phyloP scores from a whole-genome alignment of 2,888 invertebrate genomes.

The Thereva nobilitata region DNA sequence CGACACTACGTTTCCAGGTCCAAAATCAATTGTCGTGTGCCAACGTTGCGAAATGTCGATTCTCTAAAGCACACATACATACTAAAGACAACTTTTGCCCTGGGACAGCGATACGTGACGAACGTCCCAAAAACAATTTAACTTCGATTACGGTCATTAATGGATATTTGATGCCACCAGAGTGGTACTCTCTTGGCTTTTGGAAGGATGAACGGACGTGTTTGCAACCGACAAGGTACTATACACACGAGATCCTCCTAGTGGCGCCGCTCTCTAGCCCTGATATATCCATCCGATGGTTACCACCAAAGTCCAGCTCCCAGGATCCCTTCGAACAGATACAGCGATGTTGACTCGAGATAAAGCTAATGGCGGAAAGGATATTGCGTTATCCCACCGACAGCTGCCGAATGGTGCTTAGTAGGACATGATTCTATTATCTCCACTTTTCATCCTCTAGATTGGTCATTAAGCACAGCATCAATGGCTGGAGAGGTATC shows the following conservation, averaged over 20 bases:
- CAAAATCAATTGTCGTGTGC: slow-evolving; percentile 19
- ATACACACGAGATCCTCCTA: too few species aligned
- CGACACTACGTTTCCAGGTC: slow-evolving; percentile 18
- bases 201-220: slow-evolving; percentile 17
- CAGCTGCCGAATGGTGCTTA: slow-evolving; percentile 6
- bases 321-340: neutral
- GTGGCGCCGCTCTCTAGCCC: too few species aligned
- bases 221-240: slow-evolving; percentile 3
- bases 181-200: slow-evolving; percentile 17
- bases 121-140: slow-evolving; percentile 27
- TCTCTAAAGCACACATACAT: slow-evolving; percentile 1
- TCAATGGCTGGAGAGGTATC: neutral
- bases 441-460: slow-evolving; percentile 16
- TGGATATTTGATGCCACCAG: slow-evolving; percentile 26
- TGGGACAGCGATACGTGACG: slow-evolving; percentile 23
- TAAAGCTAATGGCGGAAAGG: slow-evolving; percentile 3
- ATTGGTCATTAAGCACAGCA: slow-evolving; percentile 22
- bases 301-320: neutral
- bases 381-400: slow-evolving; percentile 1
- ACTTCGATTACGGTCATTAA: slow-evolving; percentile 30
- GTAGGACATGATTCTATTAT: slow-evolving; percentile 22
- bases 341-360: neutral
- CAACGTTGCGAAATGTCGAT: neutral
- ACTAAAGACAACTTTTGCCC: slow-evolving; percentile 8
- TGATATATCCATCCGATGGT: too few species aligned